Base-by-base conservation (phyloP, 2,888 invertebrate species). In the Melikaiella ostensackeni region DNA sequence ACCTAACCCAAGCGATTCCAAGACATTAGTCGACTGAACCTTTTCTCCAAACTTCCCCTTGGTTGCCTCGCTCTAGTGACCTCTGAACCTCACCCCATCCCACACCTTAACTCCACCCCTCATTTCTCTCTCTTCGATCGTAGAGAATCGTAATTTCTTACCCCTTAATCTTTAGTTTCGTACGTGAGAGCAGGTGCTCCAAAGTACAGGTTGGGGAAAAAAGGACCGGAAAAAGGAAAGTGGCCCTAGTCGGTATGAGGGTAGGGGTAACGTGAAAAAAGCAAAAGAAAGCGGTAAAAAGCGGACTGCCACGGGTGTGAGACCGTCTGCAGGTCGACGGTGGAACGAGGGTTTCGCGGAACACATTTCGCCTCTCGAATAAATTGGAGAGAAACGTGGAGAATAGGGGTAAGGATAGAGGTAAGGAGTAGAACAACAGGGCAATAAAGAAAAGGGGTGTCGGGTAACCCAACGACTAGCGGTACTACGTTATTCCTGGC, bases 401-500 rank as follows among this genome's bases (percentile, higher is more conserved):
- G 38, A 64, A 73, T 64, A 35, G 6, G 62, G 13, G 75, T 13
- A 63, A 42, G 57, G 77, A 75, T 75, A 77, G 77, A 79, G 73
- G 77, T 77, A 81, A 82, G 82, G 79, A 80, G 79, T 84, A 75
- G 83, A 84, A 86, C 86, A 86, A 86, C 86, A 84, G 84, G 77
- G 83, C 80, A 82, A 86, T 86, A 86, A 86, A 86, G 81, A 81
- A 83, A 82, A 80, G 77, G 66, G 73, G 78, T 78, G 75, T 83
- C 83, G 77, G 81, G 80, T 84, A 85, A 85, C 82, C 84, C 81
- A 81, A 82, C 81, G 84, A 83, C 84, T 61, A 80, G 83, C 80
- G 79, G 87, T 83, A 85, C 85, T 85, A 86, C 82, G 88, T 88
- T 88, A 88, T 88, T 86, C 87, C 85, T 88, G 82, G 84, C 83